Base-by-base conservation (phyloP, 2,888 invertebrate genomes). In the Entomobrya multifasciata region DNA sequence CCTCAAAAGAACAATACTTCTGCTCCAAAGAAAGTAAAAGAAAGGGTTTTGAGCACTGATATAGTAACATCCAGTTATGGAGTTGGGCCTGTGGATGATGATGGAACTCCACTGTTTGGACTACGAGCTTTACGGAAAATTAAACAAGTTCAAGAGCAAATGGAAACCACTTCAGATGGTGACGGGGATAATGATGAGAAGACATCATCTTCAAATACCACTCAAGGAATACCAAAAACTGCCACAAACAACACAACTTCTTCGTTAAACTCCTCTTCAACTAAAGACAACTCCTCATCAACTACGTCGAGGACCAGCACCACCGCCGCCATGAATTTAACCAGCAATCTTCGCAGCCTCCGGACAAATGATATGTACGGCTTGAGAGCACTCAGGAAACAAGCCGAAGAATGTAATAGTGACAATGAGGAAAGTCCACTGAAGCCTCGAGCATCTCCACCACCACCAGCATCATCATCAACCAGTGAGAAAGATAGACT, bases 41-140 rank as follows among this genome's bases (percentile, higher is more conserved):
- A 90, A 27, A 85, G 88, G 17, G 89, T 88, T 11, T 83, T 89
- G 17, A 89, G 90, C 22, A 91, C 90, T 3, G 91, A 91, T 36
- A 87, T 89, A 15, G 95, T 96, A 86, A 96, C 95, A 2, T 96
- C 96, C 0, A 95, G 96, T 92, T 96, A 96, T 92, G 96, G 96
- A 0, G 95, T 96, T 0, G 96, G 96, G 0, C 96, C 96, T 30
- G 95, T 95, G 1, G 96, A 96, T 92, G 96, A 96, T 89, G 95
- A 96, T 90, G 96, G 96, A 13, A 93, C 94, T 84, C 96, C 96
- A 25, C 93, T 96, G 84, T 96, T 96, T 93, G 96, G 96, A 80
- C 94, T 96, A 90, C 94, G 94, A 92, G 96, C 96, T 83, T 93
- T 96, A 86, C 90, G 93, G 70, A 90, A 90, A 86, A 89, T 90